Base-by-base conservation (phyloP, 1,140 invertebrate genomes). In the Nymphalis io region DNA sequence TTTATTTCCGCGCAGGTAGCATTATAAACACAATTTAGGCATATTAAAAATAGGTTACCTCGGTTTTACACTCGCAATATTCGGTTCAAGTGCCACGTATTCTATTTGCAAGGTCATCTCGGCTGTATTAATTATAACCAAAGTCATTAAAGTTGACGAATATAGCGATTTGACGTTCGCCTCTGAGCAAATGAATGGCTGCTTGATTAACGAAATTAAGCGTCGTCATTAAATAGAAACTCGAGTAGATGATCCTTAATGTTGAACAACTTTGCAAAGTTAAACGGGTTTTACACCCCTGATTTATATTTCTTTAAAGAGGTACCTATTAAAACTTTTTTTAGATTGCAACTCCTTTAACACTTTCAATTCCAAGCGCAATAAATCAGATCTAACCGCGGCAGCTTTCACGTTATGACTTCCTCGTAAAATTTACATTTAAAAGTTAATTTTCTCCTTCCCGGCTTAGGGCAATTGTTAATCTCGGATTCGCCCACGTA, bases 361-460 rank as follows among this genome's bases (percentile, higher is more conserved):
- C 88, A 89, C 87, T 91, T 89, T 89, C 87, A 88, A 88, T 86
- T 89, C 84, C 74, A 85, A 89, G 78, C 83, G 83, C 80, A 82
- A 89, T 91, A 90, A 91, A 91, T 91, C 87, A 89, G 79, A 80
- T 81, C 81, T 84, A 86, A 89, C 89, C 86, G 85, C 83, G 85
- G 82, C 87, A 87, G 86, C 86, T 88, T 89, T 88, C 82, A 84
- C 84, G 83, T 91, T 91, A 91, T 89, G 87, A 91, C 82, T 91
- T 86, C 83, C 85, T 87, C 87, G 85, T 90, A 91, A 91, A 89
- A 89, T 90, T 91, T 90, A 91, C 87, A 88, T 89, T 89, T 89
- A 86, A 90, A 89, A 89, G 83, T 90, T 86, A 90, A 90, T 90
- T 86, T 88, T 88, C 87, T 85, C 81, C 70, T 82, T 74, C 78